Evolutionary conservation across 2,797 vertebrate species (phyloP).

Genomic region (Thaleichthys pacificus): DNA sequence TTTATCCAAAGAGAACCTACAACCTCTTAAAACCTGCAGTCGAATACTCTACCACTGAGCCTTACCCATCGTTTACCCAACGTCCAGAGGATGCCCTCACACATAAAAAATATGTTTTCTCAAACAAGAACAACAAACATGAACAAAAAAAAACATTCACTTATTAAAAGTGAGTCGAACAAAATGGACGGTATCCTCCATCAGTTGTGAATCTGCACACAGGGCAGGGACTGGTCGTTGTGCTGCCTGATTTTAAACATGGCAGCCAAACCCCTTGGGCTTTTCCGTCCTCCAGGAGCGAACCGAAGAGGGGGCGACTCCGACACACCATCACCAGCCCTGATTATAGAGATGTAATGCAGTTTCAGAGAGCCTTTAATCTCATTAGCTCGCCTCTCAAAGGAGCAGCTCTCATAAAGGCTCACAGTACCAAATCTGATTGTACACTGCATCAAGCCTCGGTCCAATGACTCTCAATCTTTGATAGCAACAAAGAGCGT

Average conservation of each 20-base stretch:
- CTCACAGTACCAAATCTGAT: conserved; percentile 5
- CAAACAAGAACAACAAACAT: too few relatives aligned
- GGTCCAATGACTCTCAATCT: not conserved
- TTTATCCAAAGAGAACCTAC: too few relatives aligned
- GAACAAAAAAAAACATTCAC: too few relatives aligned
- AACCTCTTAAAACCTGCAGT: conserved; percentile 73
- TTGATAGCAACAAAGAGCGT: not conserved
- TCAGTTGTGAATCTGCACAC: too few relatives aligned
- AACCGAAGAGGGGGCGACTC: not conserved
- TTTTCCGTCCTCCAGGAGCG: not conserved
- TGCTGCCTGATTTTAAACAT: not conserved
- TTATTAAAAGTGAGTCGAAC: too few relatives aligned
- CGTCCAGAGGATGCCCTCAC: too few relatives aligned
- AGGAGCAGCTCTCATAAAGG: conserved; percentile 14
- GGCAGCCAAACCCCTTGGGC: not conserved
- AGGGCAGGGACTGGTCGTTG: not conserved
- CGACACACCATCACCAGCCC: not conserved
- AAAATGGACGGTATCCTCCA: too few relatives aligned
- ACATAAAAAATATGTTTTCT: too few relatives aligned
- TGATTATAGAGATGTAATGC: conserved; percentile 17
- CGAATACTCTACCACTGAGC: conserved; percentile 77
- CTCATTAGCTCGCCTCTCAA: conserved; percentile 14
- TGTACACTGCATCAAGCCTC: conserved; percentile 3
- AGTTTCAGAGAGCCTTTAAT: conserved; percentile 20
- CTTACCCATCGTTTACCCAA: too few relatives aligned